A percentile compares a stretch with the other conserved stretches of the same genome.
Evolutionary conservation across 2,797 vertebrate genomes (phyloP).

Genomic region (Neomorphus geoffroyi): DNA sequence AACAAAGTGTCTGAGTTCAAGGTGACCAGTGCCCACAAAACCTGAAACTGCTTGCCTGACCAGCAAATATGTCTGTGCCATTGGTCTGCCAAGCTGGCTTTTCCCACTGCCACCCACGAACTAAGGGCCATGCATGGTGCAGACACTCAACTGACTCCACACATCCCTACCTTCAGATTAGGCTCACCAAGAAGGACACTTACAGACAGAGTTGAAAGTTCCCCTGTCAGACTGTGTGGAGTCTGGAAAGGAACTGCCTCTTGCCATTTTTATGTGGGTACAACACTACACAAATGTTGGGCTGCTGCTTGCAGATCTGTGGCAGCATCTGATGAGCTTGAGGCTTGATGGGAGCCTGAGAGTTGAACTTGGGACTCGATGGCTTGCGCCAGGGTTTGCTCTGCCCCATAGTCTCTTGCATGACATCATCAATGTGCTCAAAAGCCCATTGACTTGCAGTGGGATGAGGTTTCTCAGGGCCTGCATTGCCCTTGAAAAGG

Average conservation of each 20-base stretch:
- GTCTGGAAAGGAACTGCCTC: not conserved
- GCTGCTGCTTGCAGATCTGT: not conserved
- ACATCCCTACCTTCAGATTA: not conserved
- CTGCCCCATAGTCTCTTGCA: not conserved
- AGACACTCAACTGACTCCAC: not conserved
- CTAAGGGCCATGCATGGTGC: not conserved
- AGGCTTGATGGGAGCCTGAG: not conserved
- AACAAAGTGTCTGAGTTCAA: not conserved
- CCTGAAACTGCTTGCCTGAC: not conserved
- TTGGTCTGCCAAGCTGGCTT: not conserved
- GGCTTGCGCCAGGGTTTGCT: not conserved
- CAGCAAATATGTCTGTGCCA: not conserved
- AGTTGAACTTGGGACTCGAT: not conserved
- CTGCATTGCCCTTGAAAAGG: not conserved
- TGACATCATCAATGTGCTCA: not conserved
- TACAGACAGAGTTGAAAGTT: not conserved
- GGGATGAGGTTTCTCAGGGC: not conserved
- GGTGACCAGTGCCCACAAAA: not conserved
- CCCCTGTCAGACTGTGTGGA: not conserved
- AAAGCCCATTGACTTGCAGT: not conserved
- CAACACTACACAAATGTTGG: not conserved
- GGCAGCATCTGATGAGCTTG: not conserved
- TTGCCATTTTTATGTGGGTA: not conserved
- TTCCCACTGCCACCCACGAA: not conserved
- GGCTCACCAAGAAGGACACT: not conserved